Percentiles rank a stretch among this genome's conserved stretches.
Evolutionary conservation across 2,113 vertebrate genomes (phyloP).

Genomic region (Psephotus haematonotus): DNA sequence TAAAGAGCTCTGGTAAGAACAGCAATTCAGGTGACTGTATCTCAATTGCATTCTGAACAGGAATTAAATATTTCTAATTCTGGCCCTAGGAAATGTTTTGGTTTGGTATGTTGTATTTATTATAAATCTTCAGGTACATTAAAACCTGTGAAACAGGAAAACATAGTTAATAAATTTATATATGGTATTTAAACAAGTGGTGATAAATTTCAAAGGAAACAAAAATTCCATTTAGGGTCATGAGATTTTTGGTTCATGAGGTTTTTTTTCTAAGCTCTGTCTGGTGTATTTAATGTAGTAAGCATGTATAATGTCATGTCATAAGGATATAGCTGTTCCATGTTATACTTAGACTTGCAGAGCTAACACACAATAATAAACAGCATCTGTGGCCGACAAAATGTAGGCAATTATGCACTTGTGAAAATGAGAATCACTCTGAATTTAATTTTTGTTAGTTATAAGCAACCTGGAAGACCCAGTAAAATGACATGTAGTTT

Average conservation of each 20-base stretch:
- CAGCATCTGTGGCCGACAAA: background rate
- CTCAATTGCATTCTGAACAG: background rate
- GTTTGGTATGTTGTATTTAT: background rate
- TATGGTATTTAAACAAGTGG: background rate
- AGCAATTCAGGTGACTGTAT: background rate
- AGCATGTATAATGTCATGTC: background rate
- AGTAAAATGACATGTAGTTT: background rate
- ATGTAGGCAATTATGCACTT: background rate
- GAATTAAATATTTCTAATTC: background rate
- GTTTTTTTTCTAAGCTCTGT: background rate
- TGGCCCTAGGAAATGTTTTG: background rate
- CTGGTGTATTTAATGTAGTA: background rate
- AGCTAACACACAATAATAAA: background rate
- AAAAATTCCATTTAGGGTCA: background rate
- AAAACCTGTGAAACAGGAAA: background rate
- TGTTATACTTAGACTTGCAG: background rate
- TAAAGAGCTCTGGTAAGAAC: background rate
- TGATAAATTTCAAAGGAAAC: background rate
- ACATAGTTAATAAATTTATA: background rate
- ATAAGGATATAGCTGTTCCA: background rate
- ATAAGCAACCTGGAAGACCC: background rate
- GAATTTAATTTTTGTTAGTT: background rate
- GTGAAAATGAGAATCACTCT: background rate
- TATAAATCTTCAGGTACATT: background rate
- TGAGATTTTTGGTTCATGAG: background rate